Percentiles rank a stretch among this genome's conserved stretches.
Evolutionary conservation across 30 jellyfish, hydroid and myxozoan species (phyloP).

Genomic region (Hydractinia symbiolongicarpus): DNA sequence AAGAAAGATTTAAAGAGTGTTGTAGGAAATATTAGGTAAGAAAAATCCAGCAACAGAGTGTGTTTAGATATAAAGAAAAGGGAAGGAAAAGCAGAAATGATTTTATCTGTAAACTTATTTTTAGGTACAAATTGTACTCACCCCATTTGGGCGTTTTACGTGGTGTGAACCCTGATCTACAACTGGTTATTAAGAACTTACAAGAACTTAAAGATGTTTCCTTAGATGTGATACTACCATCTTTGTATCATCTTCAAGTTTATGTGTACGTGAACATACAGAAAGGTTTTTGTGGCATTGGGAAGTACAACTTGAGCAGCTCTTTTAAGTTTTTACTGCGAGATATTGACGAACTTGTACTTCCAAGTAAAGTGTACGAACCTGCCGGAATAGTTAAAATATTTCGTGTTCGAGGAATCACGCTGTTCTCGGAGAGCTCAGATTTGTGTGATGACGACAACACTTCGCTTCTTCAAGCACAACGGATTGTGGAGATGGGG

Average conservation of each 20-base stretch:
- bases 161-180: constrained; percentile 41
- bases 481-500: constrained; percentile 77
- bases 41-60: too few species aligned
- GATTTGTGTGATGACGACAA: constrained; percentile 25
- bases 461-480: constrained; percentile 47
- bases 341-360: constrained; percentile 61
- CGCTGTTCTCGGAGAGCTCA: constrained; percentile 27
- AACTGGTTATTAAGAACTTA: constrained; percentile 58
- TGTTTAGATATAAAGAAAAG: too few species aligned
- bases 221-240: constrained; percentile 49
- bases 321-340: constrained; percentile 56
- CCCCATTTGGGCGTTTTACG: constrained; percentile 26
- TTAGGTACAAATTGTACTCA: constrained; percentile 14
- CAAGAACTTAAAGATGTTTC: constrained; percentile 79
- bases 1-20: too few species aligned
- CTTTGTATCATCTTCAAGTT: constrained; percentile 66
- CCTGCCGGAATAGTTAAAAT: constrained; percentile 29
- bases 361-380: constrained; percentile 32
- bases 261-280: constrained; percentile 60
- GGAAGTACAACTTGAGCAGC: constrained; percentile 52
- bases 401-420: constrained; percentile 40
- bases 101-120: neutral
- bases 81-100: too few species aligned
- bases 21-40: too few species aligned
- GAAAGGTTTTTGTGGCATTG: constrained; percentile 71